Conservation (phyloP, 2,113 vertebrate species). For the Theropithecus gelada region DNA sequence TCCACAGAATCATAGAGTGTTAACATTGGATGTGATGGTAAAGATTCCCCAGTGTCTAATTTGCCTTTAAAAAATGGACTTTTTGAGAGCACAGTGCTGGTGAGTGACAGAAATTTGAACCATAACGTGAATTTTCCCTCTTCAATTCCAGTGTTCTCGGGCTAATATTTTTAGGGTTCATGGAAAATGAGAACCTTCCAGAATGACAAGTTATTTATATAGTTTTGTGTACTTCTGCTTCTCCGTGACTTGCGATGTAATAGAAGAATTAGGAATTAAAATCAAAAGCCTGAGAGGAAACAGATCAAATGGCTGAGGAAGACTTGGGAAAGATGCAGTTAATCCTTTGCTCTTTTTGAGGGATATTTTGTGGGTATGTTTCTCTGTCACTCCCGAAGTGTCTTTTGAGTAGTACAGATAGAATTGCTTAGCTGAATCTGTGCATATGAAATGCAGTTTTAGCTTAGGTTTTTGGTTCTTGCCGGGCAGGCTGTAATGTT, state of each 20-base stretch:
- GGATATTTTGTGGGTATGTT: neutral
- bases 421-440: neutral
- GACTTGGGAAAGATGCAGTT: neutral
- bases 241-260: neutral
- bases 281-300: neutral
- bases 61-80: neutral
- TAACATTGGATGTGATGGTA: neutral
- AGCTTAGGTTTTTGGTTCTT: neutral
- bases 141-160: neutral
- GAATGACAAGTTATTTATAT: neutral
- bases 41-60: neutral
- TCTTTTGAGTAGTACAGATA: neutral
- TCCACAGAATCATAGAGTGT: neutral
- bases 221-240: neutral
- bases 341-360: neutral
- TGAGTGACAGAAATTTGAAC: neutral
- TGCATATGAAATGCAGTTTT: neutral
- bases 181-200: slow-evolving; percentile 50
- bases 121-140: neutral
- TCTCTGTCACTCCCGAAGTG: fast-evolving
- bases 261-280: neutral
- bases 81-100: neutral
- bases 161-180: slow-evolving; percentile 11
- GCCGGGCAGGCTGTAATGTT: neutral
- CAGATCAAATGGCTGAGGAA: neutral